Conservation (phyloP, 2,113 vertebrate species). For the Lipophrys pholis region DNA sequence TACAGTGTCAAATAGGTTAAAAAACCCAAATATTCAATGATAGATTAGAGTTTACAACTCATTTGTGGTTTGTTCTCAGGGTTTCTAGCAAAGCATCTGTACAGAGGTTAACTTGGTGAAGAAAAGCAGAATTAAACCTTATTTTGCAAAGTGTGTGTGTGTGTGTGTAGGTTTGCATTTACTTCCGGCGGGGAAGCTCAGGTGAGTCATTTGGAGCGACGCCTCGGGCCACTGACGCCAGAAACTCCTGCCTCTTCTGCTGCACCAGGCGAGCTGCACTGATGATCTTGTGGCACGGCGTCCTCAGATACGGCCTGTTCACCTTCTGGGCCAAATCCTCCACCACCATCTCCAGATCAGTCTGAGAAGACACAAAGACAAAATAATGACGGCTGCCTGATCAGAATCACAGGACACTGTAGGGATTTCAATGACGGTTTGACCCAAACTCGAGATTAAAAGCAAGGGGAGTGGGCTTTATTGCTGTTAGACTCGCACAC, state of each 20-base stretch:
- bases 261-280: conserved; percentile 96
- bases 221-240: conserved; percentile 95
- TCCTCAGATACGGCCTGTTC: conserved; percentile 97
- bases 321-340: conserved; percentile 99
- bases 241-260: conserved; percentile 97
- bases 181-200: conserved; percentile 94
- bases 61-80: too few relatives aligned
- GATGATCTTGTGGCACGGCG: conserved; percentile 97
- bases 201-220: conserved; percentile 98
- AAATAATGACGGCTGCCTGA: neutral
- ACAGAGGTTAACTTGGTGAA: too few relatives aligned
- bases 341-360: conserved; percentile 98
- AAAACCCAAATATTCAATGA: too few relatives aligned
- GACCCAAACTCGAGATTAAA: neutral
- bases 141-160: neutral
- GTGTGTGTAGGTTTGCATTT: conserved; percentile 25
- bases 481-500: neutral
- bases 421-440: neutral
- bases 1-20: neutral
- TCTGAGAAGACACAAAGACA: conserved; percentile 78
- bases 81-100: too few relatives aligned
- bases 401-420: neutral
- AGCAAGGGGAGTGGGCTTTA: neutral
- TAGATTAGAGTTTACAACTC: too few relatives aligned
- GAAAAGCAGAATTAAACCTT: too few relatives aligned